Base-by-base conservation (phyloP, 30 jellyfish, hydroid and myxozoan genomes). In the Haliclystus octoradiatus region DNA sequence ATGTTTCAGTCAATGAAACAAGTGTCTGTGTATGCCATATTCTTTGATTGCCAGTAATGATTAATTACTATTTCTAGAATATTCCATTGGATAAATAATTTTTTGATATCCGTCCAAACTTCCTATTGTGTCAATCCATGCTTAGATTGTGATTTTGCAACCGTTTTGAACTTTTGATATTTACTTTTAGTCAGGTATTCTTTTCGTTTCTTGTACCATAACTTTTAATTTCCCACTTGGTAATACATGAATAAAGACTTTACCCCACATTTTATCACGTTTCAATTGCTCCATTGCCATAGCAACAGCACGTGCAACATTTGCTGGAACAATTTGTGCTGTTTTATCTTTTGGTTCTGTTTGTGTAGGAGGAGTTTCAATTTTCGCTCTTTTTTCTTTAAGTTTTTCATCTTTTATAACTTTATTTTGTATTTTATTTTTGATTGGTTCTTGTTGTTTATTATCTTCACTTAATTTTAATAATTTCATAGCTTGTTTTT, bases 241-340 rank as follows among this genome's bases (percentile, higher is more conserved):
- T 2, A 93, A 85, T 33, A 91, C 99, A 69, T 91, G 99, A 19
- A 91, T 94, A 78, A 91, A 91, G 5, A 91, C 99, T 72, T 91
- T 91, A 2, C 99, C 99, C 99, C 99, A 91, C 99, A 91, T 91
- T 73, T 74, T 91, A 82, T 91, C 99, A 27, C 99, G 80, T 46
- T 83, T 82, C 19, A 91, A 70, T 57, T 91, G 99, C 50, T 91
- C 99, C 99, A 91, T 91, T 34, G 99, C 99, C 99, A 91, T 83
- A 0, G 95, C 94, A 77, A 91, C 99, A 26, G 99, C 99, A 63
- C 99, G 67, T 4, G 99, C 99, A 5, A 91, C 99, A 72, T 91
- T 91, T 0, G 95, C 93, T 1, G 99, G 98, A 19, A 78, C 94
- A 47, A 80, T 77, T 34, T 81, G 78, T 5, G 57, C 14, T 83